Evolutionary conservation across 37 sponge, comb jelly and placozoan species (phyloP), one percentile per base, ranked within the genome.

Genomic region (Bolinopsis microptera): DNA sequence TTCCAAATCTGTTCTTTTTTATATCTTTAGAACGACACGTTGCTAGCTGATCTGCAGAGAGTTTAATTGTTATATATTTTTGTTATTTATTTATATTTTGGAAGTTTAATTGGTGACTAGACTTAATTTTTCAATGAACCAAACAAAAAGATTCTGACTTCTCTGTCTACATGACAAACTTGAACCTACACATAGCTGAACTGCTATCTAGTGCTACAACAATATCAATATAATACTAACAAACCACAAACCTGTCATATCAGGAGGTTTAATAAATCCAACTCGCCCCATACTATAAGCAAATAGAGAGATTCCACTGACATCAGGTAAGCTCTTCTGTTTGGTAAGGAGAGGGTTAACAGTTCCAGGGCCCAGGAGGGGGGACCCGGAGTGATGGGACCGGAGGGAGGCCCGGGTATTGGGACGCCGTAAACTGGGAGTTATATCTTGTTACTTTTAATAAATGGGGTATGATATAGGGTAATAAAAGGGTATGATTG

Each of bases 301-400:
- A 33, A 80, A 80, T 22, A 80, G 36, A 80, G 82, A 80, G 9
- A 80, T 80, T 3, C 82, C 82, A 33, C 82, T 80, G 22, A 80
- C 82, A 22, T 80, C 82, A 35, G 82, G 82, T 16, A 80, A 36
- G 37, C 82, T 80, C 37, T 80, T 80, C 82, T 80, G 82, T 33
- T 80, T 24, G 16, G 38, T 80, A 5, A 80, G 38, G 32, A 80
- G 82, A 22, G 75, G 75, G 26, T 72, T 21, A 3, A 30, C 75
- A n/a, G 18, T 5, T 30, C 61, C 61, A 13, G 61, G 5, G n/a
- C n/a, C n/a, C 9, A 18, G 61, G 5, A 5, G 9, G 5, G 61
- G 13, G 9, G 13, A 5, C 9, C 61, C 61, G 13, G 5, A 13
- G 61, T 48, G 61, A 48, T 9, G 21, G 28, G 25, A 28, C 24